Evolutionary conservation across 2,797 vertebrate genomes (phyloP).

Genomic region (Mus spretus): DNA sequence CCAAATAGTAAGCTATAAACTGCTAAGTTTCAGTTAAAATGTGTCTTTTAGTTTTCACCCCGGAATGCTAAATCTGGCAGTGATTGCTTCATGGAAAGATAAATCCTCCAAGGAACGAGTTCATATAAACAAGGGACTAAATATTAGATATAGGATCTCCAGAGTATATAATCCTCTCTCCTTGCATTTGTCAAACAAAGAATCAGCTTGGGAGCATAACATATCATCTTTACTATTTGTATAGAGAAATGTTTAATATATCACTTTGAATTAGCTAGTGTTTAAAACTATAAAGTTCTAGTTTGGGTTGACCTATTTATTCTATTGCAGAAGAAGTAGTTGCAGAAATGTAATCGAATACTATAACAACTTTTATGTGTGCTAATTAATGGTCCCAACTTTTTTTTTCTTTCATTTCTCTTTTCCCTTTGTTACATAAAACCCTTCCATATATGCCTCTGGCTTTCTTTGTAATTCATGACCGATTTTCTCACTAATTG

Average conservation of each 20-base stretch:
- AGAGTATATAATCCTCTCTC: not conserved
- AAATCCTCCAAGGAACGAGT: conserved; percentile 22
- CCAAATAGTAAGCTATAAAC: conserved; percentile 55
- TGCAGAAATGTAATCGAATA: conserved; percentile 22
- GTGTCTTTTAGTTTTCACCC: conserved; percentile 42
- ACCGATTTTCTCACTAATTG: not conserved
- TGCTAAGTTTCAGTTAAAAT: conserved; percentile 10
- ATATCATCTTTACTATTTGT: conserved; percentile 67
- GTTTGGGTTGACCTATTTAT: conserved; percentile 47
- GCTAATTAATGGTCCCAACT: not conserved
- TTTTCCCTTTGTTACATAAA: not conserved
- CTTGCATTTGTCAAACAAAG: conserved; percentile 52
- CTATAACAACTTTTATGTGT: not conserved
- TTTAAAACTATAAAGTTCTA: conserved; percentile 31
- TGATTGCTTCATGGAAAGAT: conserved; percentile 60
- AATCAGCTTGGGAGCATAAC: conserved; percentile 63
- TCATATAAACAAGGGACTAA: conserved; percentile 61
- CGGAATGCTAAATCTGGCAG: conserved; percentile 48
- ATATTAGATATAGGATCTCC: not conserved
- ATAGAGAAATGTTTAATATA: conserved; percentile 53
- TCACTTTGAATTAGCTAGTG: conserved; percentile 51
- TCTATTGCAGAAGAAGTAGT: conserved; percentile 8
- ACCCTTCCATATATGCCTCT: not conserved
- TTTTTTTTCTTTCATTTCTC: not conserved
- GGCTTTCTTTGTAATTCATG: not conserved